Base-by-base conservation (phyloP, 2,797 vertebrate genomes). In the Geotrypetes seraphini region DNA sequence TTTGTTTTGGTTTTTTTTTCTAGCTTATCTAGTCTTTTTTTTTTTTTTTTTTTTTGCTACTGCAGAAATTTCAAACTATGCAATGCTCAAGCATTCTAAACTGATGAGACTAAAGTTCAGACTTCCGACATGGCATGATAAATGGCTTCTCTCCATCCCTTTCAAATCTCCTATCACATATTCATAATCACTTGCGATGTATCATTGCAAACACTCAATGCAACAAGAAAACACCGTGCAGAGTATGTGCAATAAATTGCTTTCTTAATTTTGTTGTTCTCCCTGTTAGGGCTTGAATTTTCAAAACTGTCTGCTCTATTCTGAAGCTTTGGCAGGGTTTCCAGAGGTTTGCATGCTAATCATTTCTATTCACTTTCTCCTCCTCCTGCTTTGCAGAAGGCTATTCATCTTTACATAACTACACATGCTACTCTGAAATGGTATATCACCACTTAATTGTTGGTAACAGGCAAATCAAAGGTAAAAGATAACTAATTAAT, bases 401-500 rank as follows among this genome's bases (percentile, higher is more conserved):
- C 53, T 19, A 28, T 59, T 66, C 52, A 31, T 78, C 53, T 52
- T 50, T 4, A 9, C 1, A 1, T 59, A 78, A 53, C 69, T 65
- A 65, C 44, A 2, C 0, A 48, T 47, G 41, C 47, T 22, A 22
- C 67, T 67, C 64, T 66, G 53, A 72, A 73, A 69, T 56, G 33
- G 34, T 54, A 62, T 62, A 31, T 38, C 39, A 43, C 42, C 33
- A 36, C 65, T 74, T 83, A 81, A 78, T 79, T 75, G 72, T 77
- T 81, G 68, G 75, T 75, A 81, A 73, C 75, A 81, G 73, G 79
- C 80, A 85, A 81, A 84, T 84, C 81, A 81, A 70, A 81, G 69
- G 72, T 75, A 84, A 78, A 73, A 74, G 69, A 68, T 73, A 81
- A 76, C 71, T 83, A 81, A 85, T 85, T 83, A 85, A 81, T 83